phyloP scores from a whole-genome alignment of 2,888 invertebrate genomes.

The Pristionchus entomophagus region DNA sequence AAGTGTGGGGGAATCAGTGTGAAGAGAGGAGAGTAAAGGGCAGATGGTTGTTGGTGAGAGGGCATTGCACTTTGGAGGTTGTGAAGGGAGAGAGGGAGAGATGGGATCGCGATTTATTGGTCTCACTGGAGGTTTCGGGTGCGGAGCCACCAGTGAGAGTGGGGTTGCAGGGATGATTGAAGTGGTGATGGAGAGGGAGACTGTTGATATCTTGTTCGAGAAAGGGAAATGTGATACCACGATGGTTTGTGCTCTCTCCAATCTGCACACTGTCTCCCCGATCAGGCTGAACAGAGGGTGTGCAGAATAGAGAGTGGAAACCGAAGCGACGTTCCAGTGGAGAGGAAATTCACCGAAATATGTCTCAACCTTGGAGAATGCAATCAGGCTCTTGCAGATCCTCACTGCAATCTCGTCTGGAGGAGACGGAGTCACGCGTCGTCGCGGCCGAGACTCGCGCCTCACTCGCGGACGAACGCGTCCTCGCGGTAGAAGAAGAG shows the following conservation, averaged over 20 bases:
- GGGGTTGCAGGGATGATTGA: not conserved
- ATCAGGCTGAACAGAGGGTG: too few species aligned
- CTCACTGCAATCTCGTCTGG: not conserved
- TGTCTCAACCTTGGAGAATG: too few species aligned
- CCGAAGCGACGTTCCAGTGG: too few species aligned
- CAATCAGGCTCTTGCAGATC: not conserved
- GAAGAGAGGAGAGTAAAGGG: not conserved
- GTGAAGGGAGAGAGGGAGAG: not conserved
- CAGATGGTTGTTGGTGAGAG: not conserved
- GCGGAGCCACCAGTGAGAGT: not conserved
- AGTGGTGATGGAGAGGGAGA: not conserved
- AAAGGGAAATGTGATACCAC: not conserved
- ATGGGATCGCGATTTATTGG: not conserved
- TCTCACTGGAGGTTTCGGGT: not conserved
- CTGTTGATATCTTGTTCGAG: not conserved
- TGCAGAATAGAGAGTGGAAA: too few species aligned
- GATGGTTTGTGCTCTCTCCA: too few species aligned
- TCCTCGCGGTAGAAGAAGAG: not conserved
- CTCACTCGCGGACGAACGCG: slow-evolving; percentile 13
- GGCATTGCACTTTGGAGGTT: not conserved
- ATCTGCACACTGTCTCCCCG: too few species aligned
- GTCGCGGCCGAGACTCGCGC: not conserved
- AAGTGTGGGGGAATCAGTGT: not conserved
- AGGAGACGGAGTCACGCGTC: not conserved
- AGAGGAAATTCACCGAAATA: too few species aligned